These are phyloP conservation scores for Drosophila bocqueti DNA, from an alignment of 1,140 invertebrate genomes.

Conservation along the genomic window DNA sequence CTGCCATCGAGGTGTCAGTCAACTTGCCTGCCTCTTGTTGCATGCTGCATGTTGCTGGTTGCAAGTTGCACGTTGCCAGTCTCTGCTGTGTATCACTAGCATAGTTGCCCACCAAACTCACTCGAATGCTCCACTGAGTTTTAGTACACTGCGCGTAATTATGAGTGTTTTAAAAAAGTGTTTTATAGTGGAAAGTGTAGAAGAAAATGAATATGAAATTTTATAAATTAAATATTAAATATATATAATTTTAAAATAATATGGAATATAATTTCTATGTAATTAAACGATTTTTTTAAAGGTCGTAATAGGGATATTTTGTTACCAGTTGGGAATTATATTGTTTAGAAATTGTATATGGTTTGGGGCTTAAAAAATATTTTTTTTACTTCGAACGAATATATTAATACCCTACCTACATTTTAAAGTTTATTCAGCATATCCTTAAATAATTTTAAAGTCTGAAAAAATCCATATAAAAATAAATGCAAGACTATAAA, in stretches of 20 bases:
- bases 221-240: too few relatives aligned
- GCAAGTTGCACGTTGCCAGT: constrained; percentile 31
- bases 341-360: too few relatives aligned
- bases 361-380: too few relatives aligned
- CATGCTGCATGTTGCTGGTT: constrained; percentile 35
- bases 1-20: constrained; percentile 75
- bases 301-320: accelerated
- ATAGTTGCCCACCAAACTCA: constrained; percentile 80
- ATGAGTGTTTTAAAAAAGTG: accelerated
- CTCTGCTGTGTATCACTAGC: constrained; percentile 72
- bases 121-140: constrained; percentile 79
- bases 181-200: neutral
- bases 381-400: too few relatives aligned
- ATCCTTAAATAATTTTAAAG: too few relatives aligned
- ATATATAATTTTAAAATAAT: too few relatives aligned
- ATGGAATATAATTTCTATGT: neutral
- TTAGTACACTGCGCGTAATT: neutral
- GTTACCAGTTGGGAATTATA: neutral
- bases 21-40: constrained; percentile 63
- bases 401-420: too few relatives aligned
- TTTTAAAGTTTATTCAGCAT: neutral
- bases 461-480: neutral
- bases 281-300: neutral
- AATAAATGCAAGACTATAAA: neutral
- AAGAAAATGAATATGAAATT: neutral